A percentile compares a stretch with the other conserved stretches of the same genome.
Evolutionary conservation across 2,113 vertebrate genomes (phyloP).

Genomic region (Fregata magnificens): DNA sequence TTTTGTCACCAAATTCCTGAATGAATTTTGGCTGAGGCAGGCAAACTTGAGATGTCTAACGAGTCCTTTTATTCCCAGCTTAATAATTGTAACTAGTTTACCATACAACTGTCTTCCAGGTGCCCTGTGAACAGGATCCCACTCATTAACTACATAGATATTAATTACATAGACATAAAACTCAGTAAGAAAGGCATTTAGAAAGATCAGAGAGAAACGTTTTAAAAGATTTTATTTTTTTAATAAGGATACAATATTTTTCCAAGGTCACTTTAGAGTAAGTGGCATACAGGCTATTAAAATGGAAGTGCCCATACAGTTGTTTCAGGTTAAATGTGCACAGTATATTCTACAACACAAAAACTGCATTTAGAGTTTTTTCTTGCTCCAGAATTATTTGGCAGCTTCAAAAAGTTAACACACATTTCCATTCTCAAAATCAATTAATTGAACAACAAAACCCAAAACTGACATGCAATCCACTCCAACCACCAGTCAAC

Average conservation of each 20-base stretch:
- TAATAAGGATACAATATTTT: conserved; percentile 35
- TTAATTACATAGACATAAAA: conserved; percentile 24
- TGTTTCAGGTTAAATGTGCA: conserved; percentile 36
- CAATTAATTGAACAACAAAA: conserved; percentile 8
- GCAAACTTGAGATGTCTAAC: background rate
- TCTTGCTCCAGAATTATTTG: conserved; percentile 21
- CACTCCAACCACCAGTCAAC: background rate
- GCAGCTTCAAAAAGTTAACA: conserved; percentile 42
- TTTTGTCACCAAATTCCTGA: background rate
- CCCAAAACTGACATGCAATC: background rate
- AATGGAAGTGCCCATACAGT: conserved; percentile 66
- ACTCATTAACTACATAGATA: background rate
- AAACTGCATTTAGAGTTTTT: background rate
- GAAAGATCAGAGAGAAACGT: conserved; percentile 70
- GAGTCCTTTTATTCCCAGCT: background rate
- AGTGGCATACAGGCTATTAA: conserved; percentile 66
- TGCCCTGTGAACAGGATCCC: background rate
- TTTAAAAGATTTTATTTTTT: conserved; percentile 60
- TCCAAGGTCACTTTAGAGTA: conserved; percentile 78
- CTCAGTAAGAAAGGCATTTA: conserved; percentile 59
- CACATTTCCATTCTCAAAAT: conserved; percentile 21
- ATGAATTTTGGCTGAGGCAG: background rate
- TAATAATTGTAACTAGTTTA: background rate
- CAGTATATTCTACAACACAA: conserved; percentile 28
- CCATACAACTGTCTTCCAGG: background rate